Evolutionary conservation across 2,113 vertebrate genomes (phyloP).

Genomic region (Rostratula benghalensis): DNA sequence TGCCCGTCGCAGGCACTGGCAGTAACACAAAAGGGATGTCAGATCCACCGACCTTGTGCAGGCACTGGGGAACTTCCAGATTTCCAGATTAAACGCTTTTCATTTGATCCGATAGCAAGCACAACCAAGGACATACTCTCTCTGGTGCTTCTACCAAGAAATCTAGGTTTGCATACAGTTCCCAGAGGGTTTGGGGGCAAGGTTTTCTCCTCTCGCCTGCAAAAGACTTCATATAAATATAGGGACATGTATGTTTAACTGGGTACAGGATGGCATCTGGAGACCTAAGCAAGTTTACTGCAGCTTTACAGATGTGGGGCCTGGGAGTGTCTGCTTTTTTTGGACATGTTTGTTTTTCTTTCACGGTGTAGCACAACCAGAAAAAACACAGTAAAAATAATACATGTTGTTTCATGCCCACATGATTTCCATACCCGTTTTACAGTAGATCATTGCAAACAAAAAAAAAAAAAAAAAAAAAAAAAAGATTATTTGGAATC

Average conservation of each 20-base stretch:
- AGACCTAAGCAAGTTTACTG: not conserved
- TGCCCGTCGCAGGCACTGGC: not conserved
- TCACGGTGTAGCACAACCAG: not conserved
- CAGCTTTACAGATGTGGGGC: constrained; percentile 6
- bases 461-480: not conserved
- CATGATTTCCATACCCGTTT: not conserved
- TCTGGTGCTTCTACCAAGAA: not conserved
- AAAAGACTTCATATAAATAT: not conserved
- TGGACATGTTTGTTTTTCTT: constrained; percentile 43
- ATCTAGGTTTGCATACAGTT: not conserved
- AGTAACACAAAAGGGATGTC: not conserved
- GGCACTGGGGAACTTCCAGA: not conserved
- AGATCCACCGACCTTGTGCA: not conserved
- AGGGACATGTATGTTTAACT: constrained; percentile 19
- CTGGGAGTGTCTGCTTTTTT: constrained; percentile 38
- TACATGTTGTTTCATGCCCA: constrained; percentile 23
- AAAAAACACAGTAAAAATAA: constrained; percentile 36
- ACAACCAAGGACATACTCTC: not conserved
- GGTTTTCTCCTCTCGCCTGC: not conserved
- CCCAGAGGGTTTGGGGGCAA: not conserved
- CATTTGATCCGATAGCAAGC: not conserved
- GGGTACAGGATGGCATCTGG: constrained; percentile 24
- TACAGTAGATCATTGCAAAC: not conserved
- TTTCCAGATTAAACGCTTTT: not conserved
- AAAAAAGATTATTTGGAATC: not conserved